These are phyloP conservation scores for Brachyhypopomus occidentalis DNA, from an alignment of 2,113 vertebrate genomes.

Conservation along the genomic window DNA sequence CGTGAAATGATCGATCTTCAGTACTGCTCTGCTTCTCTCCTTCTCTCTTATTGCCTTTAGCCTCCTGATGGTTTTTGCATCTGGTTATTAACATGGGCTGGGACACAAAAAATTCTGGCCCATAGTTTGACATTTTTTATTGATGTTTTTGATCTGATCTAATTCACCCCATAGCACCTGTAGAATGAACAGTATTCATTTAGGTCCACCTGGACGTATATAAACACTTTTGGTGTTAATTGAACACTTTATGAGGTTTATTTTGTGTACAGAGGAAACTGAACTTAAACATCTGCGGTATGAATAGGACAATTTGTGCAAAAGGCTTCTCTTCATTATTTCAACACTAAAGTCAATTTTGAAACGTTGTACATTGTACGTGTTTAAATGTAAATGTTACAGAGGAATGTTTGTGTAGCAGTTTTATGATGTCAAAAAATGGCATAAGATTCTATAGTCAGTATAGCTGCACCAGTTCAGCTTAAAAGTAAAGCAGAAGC, in stretches of 20 bases:
- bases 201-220: no score
- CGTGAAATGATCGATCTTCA: conserved; percentile 8
- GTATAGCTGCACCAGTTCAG: background rate
- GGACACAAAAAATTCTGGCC: conserved; percentile 20
- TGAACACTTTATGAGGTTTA: no score
- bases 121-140: background rate
- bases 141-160: conserved; percentile 12
- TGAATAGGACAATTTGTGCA: background rate
- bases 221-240: no score
- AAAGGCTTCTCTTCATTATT: no score
- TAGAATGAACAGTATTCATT: background rate
- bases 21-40: background rate
- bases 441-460: background rate
- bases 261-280: background rate
- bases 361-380: background rate
- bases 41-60: conserved; percentile 4
- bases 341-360: no score
- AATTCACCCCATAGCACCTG: background rate
- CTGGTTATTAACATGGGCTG: conserved; percentile 24
- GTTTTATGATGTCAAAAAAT: background rate
- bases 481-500: background rate
- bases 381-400: background rate
- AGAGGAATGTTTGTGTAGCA: background rate
- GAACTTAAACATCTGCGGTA: background rate
- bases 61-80: conserved; percentile 30